A percentile compares a stretch with the other conserved stretches of the same genome.
Evolutionary conservation across 2,113 vertebrate genomes (phyloP).

Genomic region (Urocolius indicus): DNA sequence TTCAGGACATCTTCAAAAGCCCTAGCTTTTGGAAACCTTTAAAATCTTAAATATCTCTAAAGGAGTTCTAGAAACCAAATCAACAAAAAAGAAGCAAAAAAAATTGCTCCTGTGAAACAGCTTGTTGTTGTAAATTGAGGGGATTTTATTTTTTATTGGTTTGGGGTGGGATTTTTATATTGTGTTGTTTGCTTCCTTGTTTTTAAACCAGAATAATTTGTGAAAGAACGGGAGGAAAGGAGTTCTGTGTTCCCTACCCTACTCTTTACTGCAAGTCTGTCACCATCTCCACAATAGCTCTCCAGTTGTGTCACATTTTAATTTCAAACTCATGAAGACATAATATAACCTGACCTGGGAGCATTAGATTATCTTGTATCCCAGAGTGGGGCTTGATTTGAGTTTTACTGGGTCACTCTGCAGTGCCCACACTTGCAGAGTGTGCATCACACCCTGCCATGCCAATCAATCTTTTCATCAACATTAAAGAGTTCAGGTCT

Average conservation of each 20-base stretch:
- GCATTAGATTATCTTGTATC: not conserved
- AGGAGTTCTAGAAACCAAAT: not conserved
- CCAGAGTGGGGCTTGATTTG: not conserved
- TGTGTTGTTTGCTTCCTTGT: not conserved
- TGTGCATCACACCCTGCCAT: not conserved
- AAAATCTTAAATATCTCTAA: not conserved
- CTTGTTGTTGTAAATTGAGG: not conserved
- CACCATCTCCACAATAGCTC: not conserved
- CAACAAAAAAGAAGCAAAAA: not conserved
- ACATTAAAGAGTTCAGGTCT: not conserved
- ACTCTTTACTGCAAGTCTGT: not conserved
- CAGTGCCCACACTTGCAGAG: not conserved
- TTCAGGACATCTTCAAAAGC: not conserved
- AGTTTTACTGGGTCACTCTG: not conserved
- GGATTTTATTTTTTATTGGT: accelerated
- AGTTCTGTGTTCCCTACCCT: not conserved
- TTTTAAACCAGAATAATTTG: not conserved
- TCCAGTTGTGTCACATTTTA: not conserved
- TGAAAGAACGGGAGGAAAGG: not conserved
- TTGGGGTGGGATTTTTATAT: not conserved
- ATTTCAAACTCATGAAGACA: not conserved
- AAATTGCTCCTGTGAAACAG: not conserved
- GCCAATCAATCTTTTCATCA: constrained; percentile 22
- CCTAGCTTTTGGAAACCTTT: not conserved
- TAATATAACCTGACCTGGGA: not conserved